Percentiles rank a stretch among this genome's conserved stretches.
Conservation (phyloP, 2,113 vertebrate genomes). For the Cryptoleucopteryx plumbea region DNA sequence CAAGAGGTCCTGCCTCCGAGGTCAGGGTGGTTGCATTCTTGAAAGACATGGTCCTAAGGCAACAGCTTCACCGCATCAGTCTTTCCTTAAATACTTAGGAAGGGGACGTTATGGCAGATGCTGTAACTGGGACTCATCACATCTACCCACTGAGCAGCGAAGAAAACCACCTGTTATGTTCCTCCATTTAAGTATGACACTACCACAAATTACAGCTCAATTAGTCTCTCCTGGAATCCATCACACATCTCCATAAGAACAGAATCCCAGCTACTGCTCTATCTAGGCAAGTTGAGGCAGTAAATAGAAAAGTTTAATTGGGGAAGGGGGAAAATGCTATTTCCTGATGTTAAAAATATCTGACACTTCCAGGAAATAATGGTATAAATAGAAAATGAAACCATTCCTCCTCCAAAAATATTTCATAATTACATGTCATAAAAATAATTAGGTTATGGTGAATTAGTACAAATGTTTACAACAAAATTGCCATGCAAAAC, state of each 20-base stretch:
- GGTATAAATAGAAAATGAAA: slow-evolving; percentile 71
- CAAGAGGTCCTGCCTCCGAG: accelerated
- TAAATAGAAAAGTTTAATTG: slow-evolving; percentile 14
- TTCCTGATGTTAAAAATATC: slow-evolving; percentile 36
- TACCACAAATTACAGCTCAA: background rate
- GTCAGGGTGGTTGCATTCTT: background rate
- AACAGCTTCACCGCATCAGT: accelerated
- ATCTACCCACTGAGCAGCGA: background rate
- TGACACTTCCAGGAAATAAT: slow-evolving; percentile 66
- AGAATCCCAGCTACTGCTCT: background rate
- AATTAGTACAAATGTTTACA: slow-evolving; percentile 86
- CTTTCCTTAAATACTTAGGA: background rate
- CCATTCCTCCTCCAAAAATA: slow-evolving; percentile 76
- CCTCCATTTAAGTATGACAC: background rate
- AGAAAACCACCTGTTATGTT: background rate
- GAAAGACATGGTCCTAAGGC: background rate
- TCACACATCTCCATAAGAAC: background rate
- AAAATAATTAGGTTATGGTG: slow-evolving; percentile 83
- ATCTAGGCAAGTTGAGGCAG: background rate
- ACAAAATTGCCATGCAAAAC: slow-evolving; percentile 83
- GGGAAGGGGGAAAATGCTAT: background rate
- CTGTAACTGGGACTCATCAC: background rate
- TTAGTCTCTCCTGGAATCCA: background rate
- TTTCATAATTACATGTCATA: slow-evolving; percentile 81
- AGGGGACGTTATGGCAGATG: background rate